Evolutionary conservation across 2,888 invertebrate genomes (phyloP), one percentile per base, ranked within the genome.

Genomic region (Choristoneura rosaceana): DNA sequence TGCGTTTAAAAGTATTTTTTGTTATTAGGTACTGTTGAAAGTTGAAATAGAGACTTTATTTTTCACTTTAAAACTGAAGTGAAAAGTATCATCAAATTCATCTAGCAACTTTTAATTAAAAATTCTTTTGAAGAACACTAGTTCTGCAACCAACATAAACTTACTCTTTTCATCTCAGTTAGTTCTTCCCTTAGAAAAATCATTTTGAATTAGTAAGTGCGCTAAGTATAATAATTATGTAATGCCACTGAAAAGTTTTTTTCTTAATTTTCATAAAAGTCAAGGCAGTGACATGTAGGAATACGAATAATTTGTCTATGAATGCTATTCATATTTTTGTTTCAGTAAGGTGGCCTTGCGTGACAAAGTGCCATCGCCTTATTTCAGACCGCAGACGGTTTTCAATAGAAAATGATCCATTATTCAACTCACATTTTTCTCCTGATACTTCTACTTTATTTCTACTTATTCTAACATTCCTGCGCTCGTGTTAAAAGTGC

Each of bases 391-490:
- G 63, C 71, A 74, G 71, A 71, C 61, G 71, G 71, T 67, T 68
- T 74, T 70, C 67, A 74, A 74, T 74, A 71, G 74, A 74, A 64
- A 74, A 71, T 71, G 71, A 71, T 74, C 71, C 71, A 74, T 73
- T 73, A 73, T 73, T 73, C 73, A 73, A 68, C 73, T 60, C 69
- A 69, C 73, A 73, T 73, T 73, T 64, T 47, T 69, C 73, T 73
- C 68, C 64, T 73, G 69, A 73, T 68, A 73, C 58, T 69, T 71
- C 45, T 60, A 68, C 73, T 68, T 68, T 69, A 73, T 73, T 73
- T 64, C 73, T 67, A 62, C 55, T 64, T 73, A 69, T 73, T 73
- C 68, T 73, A 68, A 73, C 73, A 73, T 73, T 73, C 63, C 63
- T 52, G 43, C 69, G 68, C 64, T 73, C 34, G 73, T 73, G 73